Evolutionary conservation across 2,113 vertebrate genomes (phyloP), one percentile per base, ranked within the genome.

Genomic region (Pardalotus punctatus): DNA sequence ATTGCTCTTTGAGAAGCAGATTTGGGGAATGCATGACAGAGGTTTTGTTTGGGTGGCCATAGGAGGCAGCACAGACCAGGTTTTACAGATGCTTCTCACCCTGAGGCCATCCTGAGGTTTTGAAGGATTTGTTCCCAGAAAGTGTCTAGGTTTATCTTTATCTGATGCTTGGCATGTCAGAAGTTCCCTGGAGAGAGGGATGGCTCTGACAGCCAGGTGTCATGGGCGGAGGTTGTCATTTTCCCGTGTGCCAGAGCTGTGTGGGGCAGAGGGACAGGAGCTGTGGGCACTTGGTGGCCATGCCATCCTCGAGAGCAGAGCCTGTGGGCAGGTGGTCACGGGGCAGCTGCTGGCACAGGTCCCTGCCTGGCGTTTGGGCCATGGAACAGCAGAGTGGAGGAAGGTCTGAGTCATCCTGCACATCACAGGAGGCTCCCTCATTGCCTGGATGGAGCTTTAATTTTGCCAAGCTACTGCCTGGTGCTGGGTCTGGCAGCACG

Each of bases 371-470:
- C 4, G 0, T 36, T 61, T 4, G 42, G 73, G 72, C 78, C 10
- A 0, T 15, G 48, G 2, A 2, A 8, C 86, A 85, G 94, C 86
- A 58, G 95, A 9, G 13, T 69, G 89, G 58, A 80, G 81, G 88
- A 53, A 94, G 79, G 28, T 47, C 93, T 94, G 94, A 96, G 79
- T 93, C 93, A 93, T 71, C 70, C 81, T 42, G 61, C 2, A 4
- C 81, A 47, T 78, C 88, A 66, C 93, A 58, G 19, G 51, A 27
- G 10, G 70, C 84, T 87, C 73, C 1, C 3, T 61, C 69, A 16
- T 42, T 13, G 12, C 22, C 77, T 57, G 78, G 22, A 8, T 42
- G 90, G 47, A n/a, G 81, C 48, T 65, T 3, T 15, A 51, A 16
- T 31, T 21, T 48, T 8, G 12, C 56, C 11, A 12, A 33, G 73